Evolutionary conservation across 2,888 invertebrate genomes (phyloP).

Genomic region (Latrodectus elegans): DNA sequence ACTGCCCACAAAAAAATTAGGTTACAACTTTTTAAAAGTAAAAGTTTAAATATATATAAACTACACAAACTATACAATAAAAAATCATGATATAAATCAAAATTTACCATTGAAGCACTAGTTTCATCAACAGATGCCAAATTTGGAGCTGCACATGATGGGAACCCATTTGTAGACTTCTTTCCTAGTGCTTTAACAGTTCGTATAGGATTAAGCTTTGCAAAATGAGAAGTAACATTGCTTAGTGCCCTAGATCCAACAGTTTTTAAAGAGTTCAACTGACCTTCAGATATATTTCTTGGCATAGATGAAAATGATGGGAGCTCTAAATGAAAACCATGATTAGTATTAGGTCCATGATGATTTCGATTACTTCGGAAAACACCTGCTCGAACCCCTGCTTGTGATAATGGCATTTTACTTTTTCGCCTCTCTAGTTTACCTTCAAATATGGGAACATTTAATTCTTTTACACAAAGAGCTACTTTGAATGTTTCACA

Average conservation of each 20-base stretch:
- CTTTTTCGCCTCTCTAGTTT: constrained; percentile 76
- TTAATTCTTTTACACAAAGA: constrained; percentile 81
- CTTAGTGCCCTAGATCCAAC: constrained; percentile 79
- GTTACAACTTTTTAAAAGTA: too few species aligned
- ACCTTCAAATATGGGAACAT: constrained; percentile 81
- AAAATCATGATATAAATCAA: not conserved
- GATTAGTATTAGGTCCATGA: constrained; percentile 50
- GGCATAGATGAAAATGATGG: constrained; percentile 75
- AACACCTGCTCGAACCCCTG: constrained; percentile 49
- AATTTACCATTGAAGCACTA: constrained; percentile 48
- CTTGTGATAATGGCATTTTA: constrained; percentile 71
- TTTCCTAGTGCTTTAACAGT: constrained; percentile 56
- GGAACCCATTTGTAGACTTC: constrained; percentile 31
- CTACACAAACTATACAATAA: too few species aligned
- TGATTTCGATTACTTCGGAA: constrained; percentile 59
- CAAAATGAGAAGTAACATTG: constrained; percentile 90
- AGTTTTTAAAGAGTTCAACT: constrained; percentile 84
- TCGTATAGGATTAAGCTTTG: constrained; percentile 83
- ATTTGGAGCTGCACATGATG: constrained; percentile 42
- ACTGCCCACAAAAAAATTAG: too few species aligned
- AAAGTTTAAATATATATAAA: too few species aligned
- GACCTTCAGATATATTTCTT: constrained; percentile 91
- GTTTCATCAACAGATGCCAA: constrained; percentile 63
- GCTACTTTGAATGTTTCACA: constrained; percentile 89
- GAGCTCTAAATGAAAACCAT: constrained; percentile 69